These are phyloP conservation scores for Megalops cyprinoides DNA, from an alignment of 2,797 vertebrate species.

Conservation along the genomic window DNA sequence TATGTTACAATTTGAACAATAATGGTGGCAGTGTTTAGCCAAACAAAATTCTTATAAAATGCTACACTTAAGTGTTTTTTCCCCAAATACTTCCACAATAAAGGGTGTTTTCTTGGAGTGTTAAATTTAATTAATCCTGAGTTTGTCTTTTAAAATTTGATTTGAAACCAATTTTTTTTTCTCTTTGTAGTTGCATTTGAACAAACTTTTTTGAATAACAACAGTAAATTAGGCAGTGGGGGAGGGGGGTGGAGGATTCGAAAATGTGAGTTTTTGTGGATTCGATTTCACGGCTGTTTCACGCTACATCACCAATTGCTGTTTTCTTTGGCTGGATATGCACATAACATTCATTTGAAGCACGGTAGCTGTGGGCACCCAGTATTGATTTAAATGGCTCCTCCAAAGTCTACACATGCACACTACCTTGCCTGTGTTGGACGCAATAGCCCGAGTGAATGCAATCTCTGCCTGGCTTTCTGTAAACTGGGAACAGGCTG, in stretches of 20 bases:
- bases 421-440: constrained; percentile 21
- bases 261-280: constrained; percentile 55
- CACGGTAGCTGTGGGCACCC: constrained; percentile 64
- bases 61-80: no score
- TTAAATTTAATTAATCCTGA: constrained; percentile 27
- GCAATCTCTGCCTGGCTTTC: constrained; percentile 35
- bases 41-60: no score
- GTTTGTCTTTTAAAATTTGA: constrained; percentile 43
- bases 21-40: not conserved
- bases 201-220: constrained; percentile 46
- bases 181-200: constrained; percentile 37
- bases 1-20: not conserved
- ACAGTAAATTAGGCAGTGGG: constrained; percentile 48
- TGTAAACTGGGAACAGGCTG: constrained; percentile 28
- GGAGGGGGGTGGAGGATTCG: constrained; percentile 47
- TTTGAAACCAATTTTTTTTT: constrained; percentile 4
- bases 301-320: constrained; percentile 72
- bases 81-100: no score
- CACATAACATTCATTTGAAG: constrained; percentile 72
- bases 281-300: constrained; percentile 75
- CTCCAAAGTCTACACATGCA: constrained; percentile 63
- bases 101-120: constrained; percentile 39
- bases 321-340: constrained; percentile 68
- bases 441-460: constrained; percentile 1
- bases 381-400: constrained; percentile 67